Percentiles rank a stretch among this genome's conserved stretches.
Conservation (phyloP, 2,113 vertebrate genomes). For the Prionailurus bengalensis region DNA sequence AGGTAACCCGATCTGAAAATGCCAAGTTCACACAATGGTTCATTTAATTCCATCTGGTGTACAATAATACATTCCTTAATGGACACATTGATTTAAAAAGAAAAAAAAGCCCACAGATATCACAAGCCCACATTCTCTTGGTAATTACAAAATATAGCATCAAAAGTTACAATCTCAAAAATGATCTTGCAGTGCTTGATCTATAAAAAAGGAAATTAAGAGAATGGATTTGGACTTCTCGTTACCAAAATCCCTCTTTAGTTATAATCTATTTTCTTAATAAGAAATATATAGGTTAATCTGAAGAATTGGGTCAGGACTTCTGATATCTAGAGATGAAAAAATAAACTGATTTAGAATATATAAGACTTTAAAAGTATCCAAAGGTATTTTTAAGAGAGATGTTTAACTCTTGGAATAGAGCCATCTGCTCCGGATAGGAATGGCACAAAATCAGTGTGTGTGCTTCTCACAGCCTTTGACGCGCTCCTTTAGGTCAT, state of each 20-base stretch:
- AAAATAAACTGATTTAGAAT: not conserved
- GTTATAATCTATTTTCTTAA: not conserved
- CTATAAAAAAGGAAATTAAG: slow-evolving; percentile 42
- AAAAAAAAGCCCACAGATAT: slow-evolving; percentile 23
- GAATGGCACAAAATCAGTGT: not conserved
- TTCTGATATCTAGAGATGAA: not conserved
- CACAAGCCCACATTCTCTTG: slow-evolving; percentile 20
- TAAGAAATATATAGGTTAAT: not conserved
- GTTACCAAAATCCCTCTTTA: not conserved
- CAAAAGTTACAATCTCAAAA: slow-evolving; percentile 58
- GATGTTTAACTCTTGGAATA: not conserved
- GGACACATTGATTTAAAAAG: slow-evolving; percentile 66
- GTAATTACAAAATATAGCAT: slow-evolving; percentile 56
- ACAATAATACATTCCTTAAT: slow-evolving; percentile 68
- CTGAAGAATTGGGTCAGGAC: not conserved
- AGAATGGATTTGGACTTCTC: not conserved
- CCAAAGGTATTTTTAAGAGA: not conserved
- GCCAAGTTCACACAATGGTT: slow-evolving; percentile 62
- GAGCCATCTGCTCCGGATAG: not conserved
- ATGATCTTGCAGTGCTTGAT: slow-evolving; percentile 22
- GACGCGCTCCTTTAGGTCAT: not conserved
- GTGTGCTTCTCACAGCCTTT: not conserved
- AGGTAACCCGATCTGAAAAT: slow-evolving; percentile 72
- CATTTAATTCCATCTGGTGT: slow-evolving; percentile 67
- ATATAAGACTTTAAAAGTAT: not conserved